Evolutionary conservation across 2,888 invertebrate genomes (phyloP).

Genomic region (Stenotaenia linearis): DNA sequence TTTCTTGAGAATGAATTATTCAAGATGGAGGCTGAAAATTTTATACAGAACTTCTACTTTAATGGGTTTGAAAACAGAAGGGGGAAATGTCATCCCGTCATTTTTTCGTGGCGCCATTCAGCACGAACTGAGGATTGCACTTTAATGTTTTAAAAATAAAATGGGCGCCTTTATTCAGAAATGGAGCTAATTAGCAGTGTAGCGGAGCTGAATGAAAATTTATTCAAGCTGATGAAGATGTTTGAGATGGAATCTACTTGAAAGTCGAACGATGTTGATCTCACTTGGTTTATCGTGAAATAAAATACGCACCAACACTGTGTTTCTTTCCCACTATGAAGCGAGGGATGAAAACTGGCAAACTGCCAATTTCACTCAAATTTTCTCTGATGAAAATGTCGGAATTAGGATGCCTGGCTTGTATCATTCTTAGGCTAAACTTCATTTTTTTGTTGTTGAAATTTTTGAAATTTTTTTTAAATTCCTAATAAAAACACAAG

Average conservation of each 20-base stretch:
- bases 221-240: slow-evolving; percentile 1
- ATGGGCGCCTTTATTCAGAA: not conserved
- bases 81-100: not conserved
- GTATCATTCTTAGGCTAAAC: slow-evolving; percentile 1
- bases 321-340: not conserved
- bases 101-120: not conserved
- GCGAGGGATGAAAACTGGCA: not conserved
- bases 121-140: not conserved
- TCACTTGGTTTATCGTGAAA: not conserved
- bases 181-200: not conserved
- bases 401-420: slow-evolving; percentile 12
- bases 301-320: not conserved
- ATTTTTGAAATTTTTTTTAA: not conserved
- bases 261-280: not conserved
- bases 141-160: not conserved
- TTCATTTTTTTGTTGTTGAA: not conserved
- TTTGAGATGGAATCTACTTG: not conserved
- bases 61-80: not conserved
- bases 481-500: too few species aligned
- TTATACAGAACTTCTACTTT: not conserved
- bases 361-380: not conserved
- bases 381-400: not conserved
- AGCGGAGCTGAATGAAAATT: slow-evolving; percentile 11
- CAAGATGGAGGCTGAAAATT: not conserved
- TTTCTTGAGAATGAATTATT: not conserved